phyloP scores from a whole-genome alignment of 2,888 invertebrate genomes.

The Agrotis exclamationis region DNA sequence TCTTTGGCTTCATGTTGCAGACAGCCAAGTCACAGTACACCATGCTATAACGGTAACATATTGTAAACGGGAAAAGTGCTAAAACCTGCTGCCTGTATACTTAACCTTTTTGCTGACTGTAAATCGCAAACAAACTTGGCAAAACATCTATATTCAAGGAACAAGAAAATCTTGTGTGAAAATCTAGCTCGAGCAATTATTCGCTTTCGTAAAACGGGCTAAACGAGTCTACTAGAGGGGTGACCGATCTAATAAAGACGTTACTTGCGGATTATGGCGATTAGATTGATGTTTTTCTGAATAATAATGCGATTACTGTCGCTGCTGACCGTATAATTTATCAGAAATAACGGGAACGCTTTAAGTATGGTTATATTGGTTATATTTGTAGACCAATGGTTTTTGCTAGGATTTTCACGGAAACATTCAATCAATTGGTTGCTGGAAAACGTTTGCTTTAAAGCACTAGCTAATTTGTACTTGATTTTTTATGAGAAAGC shows the following conservation, averaged over 20 bases:
- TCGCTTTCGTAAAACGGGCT: slow-evolving; percentile 56
- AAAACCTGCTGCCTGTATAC: too few relatives aligned
- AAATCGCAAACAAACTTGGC: slow-evolving; percentile 13
- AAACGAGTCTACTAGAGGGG: slow-evolving; percentile 25
- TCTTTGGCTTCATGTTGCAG: too few relatives aligned
- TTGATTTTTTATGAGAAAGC: not conserved
- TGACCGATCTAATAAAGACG: slow-evolving; percentile 50
- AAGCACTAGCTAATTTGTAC: not conserved
- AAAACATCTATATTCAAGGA: slow-evolving; percentile 44
- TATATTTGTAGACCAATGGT: slow-evolving; percentile 36
- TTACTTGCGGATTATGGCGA: slow-evolving; percentile 49
- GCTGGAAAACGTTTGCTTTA: slow-evolving; percentile 2
- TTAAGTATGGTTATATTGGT: slow-evolving; percentile 31
- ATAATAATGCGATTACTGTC: slow-evolving; percentile 61
- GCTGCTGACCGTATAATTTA: slow-evolving; percentile 50
- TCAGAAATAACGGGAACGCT: slow-evolving; percentile 35
- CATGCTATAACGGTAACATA: too few relatives aligned
- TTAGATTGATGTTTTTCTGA: slow-evolving; percentile 60
- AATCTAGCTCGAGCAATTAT: slow-evolving; percentile 54
- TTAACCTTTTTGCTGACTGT: too few relatives aligned
- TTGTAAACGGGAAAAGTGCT: too few relatives aligned
- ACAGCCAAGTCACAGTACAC: too few relatives aligned
- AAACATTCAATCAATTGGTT: slow-evolving; percentile 29
- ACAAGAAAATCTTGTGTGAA: slow-evolving; percentile 58
- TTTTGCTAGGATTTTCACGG: slow-evolving; percentile 5